Evolutionary conservation across 1,140 invertebrate species (phyloP).

Genomic region (Pogonognathellus flavescens): DNA sequence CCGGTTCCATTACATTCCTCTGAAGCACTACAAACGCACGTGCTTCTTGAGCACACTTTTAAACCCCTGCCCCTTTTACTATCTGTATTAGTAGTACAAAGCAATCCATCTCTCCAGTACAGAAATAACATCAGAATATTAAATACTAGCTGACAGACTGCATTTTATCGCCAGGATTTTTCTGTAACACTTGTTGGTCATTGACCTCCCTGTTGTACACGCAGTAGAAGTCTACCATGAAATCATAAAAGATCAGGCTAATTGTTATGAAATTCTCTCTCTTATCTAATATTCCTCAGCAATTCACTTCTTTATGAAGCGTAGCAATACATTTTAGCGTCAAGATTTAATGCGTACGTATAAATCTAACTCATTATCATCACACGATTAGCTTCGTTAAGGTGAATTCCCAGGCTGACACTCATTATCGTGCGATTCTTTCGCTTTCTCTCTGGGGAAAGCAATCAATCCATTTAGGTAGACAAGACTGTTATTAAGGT

Average conservation of each 20-base stretch:
- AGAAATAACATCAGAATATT: background rate
- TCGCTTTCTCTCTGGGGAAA: background rate
- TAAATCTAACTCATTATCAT: too few species aligned
- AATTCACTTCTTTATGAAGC: too few species aligned
- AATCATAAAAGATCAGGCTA: too few species aligned
- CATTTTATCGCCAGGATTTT: background rate
- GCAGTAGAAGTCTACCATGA: background rate
- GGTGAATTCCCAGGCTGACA: too few species aligned
- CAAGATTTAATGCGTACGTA: too few species aligned
- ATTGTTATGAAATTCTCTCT: too few species aligned
- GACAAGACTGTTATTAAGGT: slow-evolving; percentile 2
- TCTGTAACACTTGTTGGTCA: slow-evolving; percentile 23
- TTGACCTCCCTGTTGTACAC: background rate
- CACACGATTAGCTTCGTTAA: too few species aligned
- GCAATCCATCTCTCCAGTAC: background rate
- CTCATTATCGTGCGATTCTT: too few species aligned
- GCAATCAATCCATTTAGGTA: slow-evolving; percentile 27
- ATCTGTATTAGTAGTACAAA: background rate
- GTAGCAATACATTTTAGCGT: too few species aligned
- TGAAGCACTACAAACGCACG: slow-evolving; percentile 9
- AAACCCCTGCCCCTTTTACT: background rate
- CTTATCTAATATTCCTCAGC: too few species aligned
- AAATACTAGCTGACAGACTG: background rate
- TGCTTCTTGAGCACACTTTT: slow-evolving; percentile 8
- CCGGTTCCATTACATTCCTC: slow-evolving; percentile 25